phyloP scores from a whole-genome alignment of 2,888 invertebrate species.

The Harmothoe impar region DNA sequence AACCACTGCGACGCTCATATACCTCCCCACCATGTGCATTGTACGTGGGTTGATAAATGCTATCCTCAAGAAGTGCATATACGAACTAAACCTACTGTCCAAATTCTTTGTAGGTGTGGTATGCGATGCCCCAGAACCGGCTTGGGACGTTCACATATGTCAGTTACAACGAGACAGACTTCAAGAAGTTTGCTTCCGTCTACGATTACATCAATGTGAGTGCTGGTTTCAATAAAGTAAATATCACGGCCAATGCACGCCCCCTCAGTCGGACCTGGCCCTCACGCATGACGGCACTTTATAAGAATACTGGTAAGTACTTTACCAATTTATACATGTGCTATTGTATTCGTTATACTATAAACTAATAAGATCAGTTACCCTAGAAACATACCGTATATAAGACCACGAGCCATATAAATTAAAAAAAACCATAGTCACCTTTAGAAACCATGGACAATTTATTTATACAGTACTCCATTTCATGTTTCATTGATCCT shows the following conservation, averaged over 20 bases:
- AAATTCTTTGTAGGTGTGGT: neutral
- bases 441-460: too few relatives aligned
- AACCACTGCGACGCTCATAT: too few relatives aligned
- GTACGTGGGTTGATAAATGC: too few relatives aligned
- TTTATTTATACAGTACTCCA: too few relatives aligned
- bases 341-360: neutral
- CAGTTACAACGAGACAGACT: constrained; percentile 78
- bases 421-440: too few relatives aligned
- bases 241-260: constrained; percentile 76
- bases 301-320: neutral
- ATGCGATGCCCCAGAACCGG: constrained; percentile 42
- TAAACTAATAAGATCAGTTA: neutral
- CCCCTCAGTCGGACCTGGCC: constrained; percentile 77
- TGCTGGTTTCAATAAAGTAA: constrained; percentile 78
- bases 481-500: too few relatives aligned
- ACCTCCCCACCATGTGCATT: too few relatives aligned
- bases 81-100: too few relatives aligned
- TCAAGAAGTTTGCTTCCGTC: constrained; percentile 74
- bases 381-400: too few relatives aligned
- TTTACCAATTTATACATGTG: too few relatives aligned
- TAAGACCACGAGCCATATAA: too few relatives aligned
- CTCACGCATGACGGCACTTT: constrained; percentile 23
- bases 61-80: too few relatives aligned
- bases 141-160: constrained; percentile 75
- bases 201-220: constrained; percentile 75